Evolutionary conservation across 1,140 invertebrate genomes (phyloP).

Genomic region (Proales similis): DNA sequence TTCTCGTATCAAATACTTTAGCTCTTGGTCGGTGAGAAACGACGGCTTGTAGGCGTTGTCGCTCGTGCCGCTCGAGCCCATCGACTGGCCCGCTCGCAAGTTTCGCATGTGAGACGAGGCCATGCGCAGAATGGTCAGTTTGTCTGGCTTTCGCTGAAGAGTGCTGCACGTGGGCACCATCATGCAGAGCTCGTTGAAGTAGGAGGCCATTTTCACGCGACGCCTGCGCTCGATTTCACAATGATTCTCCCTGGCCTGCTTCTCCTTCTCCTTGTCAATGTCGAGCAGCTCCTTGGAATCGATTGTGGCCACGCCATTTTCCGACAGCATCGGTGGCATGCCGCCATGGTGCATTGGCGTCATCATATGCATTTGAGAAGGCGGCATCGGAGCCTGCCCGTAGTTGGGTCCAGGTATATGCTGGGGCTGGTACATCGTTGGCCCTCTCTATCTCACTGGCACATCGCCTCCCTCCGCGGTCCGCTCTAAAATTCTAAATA

Average conservation of each 20-base stretch:
- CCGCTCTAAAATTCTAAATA: too few relatives aligned
- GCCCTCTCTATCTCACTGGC: too few relatives aligned
- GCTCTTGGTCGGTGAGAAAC: slow-evolving; percentile 95
- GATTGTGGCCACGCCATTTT: too few relatives aligned
- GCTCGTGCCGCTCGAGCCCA: background rate
- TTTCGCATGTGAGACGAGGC: slow-evolving; percentile 98
- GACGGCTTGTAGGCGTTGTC: slow-evolving; percentile 75
- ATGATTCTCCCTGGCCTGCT: slow-evolving; percentile 76
- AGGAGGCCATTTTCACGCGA: slow-evolving; percentile 99
- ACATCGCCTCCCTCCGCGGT: too few relatives aligned
- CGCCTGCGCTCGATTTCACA: slow-evolving; percentile 96
- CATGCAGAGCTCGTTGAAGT: slow-evolving; percentile 97
- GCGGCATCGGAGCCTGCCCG: too few relatives aligned
- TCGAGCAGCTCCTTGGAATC: too few relatives aligned
- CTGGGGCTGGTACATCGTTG: too few relatives aligned
- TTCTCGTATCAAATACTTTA: slow-evolving; percentile 96
- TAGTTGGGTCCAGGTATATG: too few relatives aligned
- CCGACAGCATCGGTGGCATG: too few relatives aligned
- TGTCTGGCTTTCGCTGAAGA: slow-evolving; percentile 93
- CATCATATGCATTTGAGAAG: too few relatives aligned
- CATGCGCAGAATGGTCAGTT: slow-evolving; percentile 97
- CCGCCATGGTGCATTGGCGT: too few relatives aligned
- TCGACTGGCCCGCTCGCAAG: slow-evolving; percentile 57
- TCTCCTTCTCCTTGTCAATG: slow-evolving; percentile 38
- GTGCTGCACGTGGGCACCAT: slow-evolving; percentile 99